Evolutionary conservation across 1,140 invertebrate species (phyloP).

Genomic region (Eumeta japonica): DNA sequence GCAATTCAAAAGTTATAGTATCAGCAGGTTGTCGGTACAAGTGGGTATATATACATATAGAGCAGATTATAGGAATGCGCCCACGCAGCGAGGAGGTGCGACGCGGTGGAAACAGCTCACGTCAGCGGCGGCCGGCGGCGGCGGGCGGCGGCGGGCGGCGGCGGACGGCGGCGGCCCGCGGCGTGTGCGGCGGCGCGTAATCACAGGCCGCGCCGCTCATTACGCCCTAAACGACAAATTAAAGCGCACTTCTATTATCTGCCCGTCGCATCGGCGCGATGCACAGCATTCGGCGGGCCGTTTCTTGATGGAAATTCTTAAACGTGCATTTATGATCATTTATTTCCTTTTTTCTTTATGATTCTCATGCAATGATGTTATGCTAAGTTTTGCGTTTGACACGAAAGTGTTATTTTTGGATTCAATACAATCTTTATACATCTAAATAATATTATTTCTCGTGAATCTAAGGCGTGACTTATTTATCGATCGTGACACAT

Average conservation of each 20-base stretch:
- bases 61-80: conserved; percentile 38
- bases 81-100: conserved; percentile 14
- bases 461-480: too few relatives aligned
- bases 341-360: too few relatives aligned
- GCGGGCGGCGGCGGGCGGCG: not conserved
- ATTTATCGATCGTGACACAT: too few relatives aligned
- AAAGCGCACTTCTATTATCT: conserved; percentile 56
- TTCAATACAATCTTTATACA: too few relatives aligned
- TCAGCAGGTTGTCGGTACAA: not conserved
- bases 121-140: conserved; percentile 38
- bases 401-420: too few relatives aligned
- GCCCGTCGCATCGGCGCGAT: conserved; percentile 41
- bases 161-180: conserved; percentile 31
- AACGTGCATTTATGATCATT: too few relatives aligned
- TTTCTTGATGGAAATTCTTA: not conserved
- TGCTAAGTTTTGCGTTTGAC: too few relatives aligned
- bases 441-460: too few relatives aligned
- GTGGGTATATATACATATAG: too few relatives aligned
- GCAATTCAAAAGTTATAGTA: too few relatives aligned
- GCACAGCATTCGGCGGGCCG: conserved; percentile 14
- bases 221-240: conserved; percentile 57
- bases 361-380: too few relatives aligned
- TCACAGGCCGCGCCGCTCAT: conserved; percentile 49
- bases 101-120: conserved; percentile 33
- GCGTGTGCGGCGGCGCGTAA: conserved; percentile 37